Conservation (phyloP, 1,140 invertebrate genomes). For the Orius laevigatus region DNA sequence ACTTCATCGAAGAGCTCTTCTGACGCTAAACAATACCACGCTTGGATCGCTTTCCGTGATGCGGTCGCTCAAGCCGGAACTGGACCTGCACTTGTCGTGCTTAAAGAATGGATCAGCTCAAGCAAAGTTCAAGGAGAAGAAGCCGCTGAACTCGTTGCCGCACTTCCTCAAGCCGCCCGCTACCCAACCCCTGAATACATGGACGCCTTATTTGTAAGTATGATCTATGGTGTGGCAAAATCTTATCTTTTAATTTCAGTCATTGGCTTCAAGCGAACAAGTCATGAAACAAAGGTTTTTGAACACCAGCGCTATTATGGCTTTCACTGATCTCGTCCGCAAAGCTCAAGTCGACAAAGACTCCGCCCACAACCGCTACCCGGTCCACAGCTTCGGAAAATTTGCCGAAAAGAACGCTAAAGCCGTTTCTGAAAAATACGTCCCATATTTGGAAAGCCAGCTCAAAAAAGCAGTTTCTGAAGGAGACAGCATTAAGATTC, state of each 20-base stretch:
- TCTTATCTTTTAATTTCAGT: slow-evolving; percentile 20
- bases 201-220: slow-evolving; percentile 34
- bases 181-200: slow-evolving; percentile 44
- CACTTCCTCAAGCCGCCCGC: slow-evolving; percentile 32
- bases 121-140: slow-evolving; percentile 34
- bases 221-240: no score
- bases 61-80: slow-evolving; percentile 44
- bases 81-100: slow-evolving; percentile 38
- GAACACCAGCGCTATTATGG: slow-evolving; percentile 34
- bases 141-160: slow-evolving; percentile 34
- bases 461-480: slow-evolving; percentile 33
- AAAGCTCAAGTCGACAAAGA: slow-evolving; percentile 35
- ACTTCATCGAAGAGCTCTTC: slow-evolving; percentile 16
- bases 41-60: slow-evolving; percentile 38
- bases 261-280: slow-evolving; percentile 30
- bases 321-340: slow-evolving; percentile 36
- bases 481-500: slow-evolving; percentile 34
- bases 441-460: slow-evolving; percentile 35
- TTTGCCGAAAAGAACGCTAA: slow-evolving; percentile 29
- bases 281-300: slow-evolving; percentile 30
- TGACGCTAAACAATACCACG: slow-evolving; percentile 11
- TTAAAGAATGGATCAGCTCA: slow-evolving; percentile 38
- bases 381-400: slow-evolving; percentile 39
- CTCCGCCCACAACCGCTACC: slow-evolving; percentile 37
- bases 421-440: slow-evolving; percentile 33